Evolutionary conservation across 35 echinoderm and acorn worm genomes (phyloP).

Genomic region (Antedon bifida): DNA sequence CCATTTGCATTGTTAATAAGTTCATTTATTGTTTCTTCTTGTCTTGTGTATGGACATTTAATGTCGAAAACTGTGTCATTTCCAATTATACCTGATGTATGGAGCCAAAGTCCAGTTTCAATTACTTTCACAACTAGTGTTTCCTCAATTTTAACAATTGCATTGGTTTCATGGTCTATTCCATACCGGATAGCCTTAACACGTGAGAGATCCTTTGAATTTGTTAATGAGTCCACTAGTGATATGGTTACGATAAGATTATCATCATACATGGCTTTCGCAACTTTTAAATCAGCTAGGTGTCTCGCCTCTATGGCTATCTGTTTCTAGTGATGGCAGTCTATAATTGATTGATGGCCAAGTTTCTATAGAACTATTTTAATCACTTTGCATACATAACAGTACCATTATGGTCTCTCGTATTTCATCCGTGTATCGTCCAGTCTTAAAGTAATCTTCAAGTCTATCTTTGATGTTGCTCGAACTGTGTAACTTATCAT

Average conservation of each 20-base stretch:
- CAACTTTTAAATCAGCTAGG: background rate
- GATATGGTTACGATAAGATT: background rate
- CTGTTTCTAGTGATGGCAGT: background rate
- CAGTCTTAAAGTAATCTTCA: background rate
- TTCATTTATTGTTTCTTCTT: too few species aligned
- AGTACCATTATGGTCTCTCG: background rate
- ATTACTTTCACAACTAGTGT: too few species aligned
- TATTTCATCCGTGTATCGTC: conserved; percentile 2
- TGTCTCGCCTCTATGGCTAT: background rate
- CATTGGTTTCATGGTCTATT: too few species aligned
- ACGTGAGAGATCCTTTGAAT: too few species aligned
- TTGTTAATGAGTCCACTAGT: too few species aligned
- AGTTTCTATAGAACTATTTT: background rate
- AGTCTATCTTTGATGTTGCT: background rate
- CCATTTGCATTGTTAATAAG: too few species aligned
- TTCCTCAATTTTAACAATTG: too few species aligned
- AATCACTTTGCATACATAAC: background rate
- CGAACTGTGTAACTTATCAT: background rate
- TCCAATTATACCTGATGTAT: too few species aligned
- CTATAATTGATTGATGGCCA: background rate
- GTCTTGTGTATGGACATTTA: too few species aligned
- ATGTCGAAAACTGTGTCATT: too few species aligned
- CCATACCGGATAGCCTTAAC: too few species aligned
- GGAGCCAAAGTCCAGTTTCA: too few species aligned
- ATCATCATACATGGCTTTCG: background rate